These are phyloP conservation scores for Cercopithecus mona DNA, from an alignment of 2,113 vertebrate genomes.

Conservation along the genomic window DNA sequence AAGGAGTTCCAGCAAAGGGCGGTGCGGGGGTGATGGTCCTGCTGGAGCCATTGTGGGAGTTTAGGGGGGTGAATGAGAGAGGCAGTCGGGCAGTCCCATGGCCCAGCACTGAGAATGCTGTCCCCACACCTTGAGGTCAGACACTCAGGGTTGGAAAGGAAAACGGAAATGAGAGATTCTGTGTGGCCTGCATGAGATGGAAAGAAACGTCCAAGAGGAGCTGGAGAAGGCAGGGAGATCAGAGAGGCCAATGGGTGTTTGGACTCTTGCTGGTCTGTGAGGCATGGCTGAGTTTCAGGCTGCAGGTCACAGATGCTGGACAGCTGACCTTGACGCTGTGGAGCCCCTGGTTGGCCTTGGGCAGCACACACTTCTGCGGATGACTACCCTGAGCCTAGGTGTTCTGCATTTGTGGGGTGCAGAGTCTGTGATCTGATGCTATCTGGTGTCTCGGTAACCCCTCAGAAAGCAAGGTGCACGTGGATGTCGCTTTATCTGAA, in stretches of 20 bases:
- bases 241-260: too few species aligned
- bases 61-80: fast-evolving
- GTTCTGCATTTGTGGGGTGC: too few species aligned
- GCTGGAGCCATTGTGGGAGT: fast-evolving
- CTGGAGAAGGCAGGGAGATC: fast-evolving
- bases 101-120: background rate
- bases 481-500: background rate
- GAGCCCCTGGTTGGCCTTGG: background rate
- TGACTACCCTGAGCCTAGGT: fast-evolving
- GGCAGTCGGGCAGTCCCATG: fast-evolving
- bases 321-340: too few species aligned
- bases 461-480: background rate
- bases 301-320: too few species aligned
- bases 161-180: background rate
- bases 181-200: fast-evolving
- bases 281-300: fast-evolving
- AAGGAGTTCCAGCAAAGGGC: fast-evolving
- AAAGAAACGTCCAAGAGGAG: background rate
- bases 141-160: background rate
- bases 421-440: background rate
- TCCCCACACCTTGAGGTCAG: fast-evolving
- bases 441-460: fast-evolving
- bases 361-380: too few species aligned
- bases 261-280: background rate
- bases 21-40: fast-evolving